phyloP scores from a whole-genome alignment of 1,140 invertebrate genomes.

The Gyrodactylus bullatarudis region DNA sequence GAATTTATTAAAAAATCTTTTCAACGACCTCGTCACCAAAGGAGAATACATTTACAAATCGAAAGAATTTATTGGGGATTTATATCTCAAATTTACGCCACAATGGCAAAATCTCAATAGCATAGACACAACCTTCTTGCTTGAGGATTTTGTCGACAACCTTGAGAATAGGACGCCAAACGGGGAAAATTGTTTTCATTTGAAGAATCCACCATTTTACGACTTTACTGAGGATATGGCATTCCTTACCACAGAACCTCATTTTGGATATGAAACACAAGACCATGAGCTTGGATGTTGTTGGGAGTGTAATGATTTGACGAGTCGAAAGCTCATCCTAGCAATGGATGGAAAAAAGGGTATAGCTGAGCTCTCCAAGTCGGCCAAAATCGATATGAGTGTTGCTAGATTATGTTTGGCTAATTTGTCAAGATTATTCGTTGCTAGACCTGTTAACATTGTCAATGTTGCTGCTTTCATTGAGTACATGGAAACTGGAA shows the following conservation, averaged over 20 bases:
- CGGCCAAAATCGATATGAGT: neutral
- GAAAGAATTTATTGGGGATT: neutral
- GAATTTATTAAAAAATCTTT: neutral
- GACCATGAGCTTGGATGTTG: neutral
- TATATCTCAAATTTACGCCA: neutral
- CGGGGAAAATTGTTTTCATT: neutral
- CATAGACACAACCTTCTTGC: neutral
- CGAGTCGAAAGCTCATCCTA: neutral
- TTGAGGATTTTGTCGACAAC: neutral
- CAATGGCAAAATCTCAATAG: neutral
- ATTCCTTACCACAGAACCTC: neutral
- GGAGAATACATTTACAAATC: neutral
- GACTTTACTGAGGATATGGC: neutral
- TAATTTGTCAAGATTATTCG: neutral
- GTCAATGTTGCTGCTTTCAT: neutral
- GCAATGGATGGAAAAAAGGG: neutral
- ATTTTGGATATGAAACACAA: neutral
- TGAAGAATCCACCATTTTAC: neutral
- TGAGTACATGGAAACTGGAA: neutral
- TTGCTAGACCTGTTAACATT: neutral
- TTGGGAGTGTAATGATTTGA: neutral
- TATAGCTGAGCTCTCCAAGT: neutral
- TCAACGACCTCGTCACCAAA: neutral
- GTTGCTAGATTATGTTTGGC: neutral
- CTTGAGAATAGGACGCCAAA: neutral